Base-by-base conservation (phyloP, 2,113 vertebrate genomes). In the Motacilla tschutschensis region DNA sequence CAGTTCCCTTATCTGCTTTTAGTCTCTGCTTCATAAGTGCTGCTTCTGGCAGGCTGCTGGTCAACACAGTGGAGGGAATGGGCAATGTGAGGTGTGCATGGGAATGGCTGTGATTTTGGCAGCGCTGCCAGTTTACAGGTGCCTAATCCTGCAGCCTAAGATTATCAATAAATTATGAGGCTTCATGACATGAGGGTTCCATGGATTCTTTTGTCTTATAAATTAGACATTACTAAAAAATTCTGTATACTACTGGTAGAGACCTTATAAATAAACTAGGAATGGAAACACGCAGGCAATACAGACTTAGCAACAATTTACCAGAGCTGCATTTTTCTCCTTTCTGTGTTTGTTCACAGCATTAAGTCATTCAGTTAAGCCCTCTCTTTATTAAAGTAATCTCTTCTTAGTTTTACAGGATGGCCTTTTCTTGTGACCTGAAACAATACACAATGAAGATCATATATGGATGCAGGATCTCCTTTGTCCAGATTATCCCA, bases 181-280 rank as follows among this genome's bases (percentile, higher is more conserved):
- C 46, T 77, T 91, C 77, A 46, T 83, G 78, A 72, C 57, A 90
- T 44, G 53, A 71, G 60, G 64, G 5, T 44, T 72, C 35, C 29
- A 13, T 25, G 18, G 48, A 58, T 69, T 57, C 83, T 88, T 85
- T 89, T 31, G 16, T 80, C 58, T 79, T 83, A 71, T 75, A 77
- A 91, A 93, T 94, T 65, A 91, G 48, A 87, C 35, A 89, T 77
- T 66, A 72, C 51, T 77, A 40, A 93, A 71, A 81, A 93, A 70
- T 70, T 94, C 54, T 75, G 26, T 70, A 63, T 65, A 48, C 21
- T 70, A 36, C 69, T 48, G 58, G 58, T 63, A 92, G 25, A 63
- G 91, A 90, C 77, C 41, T 87, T 93, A 66, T 44, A 91, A 85
- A 88, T 94, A 94, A 94, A 91, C 62, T 62, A 93, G 40, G 62